These are phyloP conservation scores for Conopomorpha cramerella DNA, from an alignment of 1,140 invertebrate genomes.

Conservation along the genomic window DNA sequence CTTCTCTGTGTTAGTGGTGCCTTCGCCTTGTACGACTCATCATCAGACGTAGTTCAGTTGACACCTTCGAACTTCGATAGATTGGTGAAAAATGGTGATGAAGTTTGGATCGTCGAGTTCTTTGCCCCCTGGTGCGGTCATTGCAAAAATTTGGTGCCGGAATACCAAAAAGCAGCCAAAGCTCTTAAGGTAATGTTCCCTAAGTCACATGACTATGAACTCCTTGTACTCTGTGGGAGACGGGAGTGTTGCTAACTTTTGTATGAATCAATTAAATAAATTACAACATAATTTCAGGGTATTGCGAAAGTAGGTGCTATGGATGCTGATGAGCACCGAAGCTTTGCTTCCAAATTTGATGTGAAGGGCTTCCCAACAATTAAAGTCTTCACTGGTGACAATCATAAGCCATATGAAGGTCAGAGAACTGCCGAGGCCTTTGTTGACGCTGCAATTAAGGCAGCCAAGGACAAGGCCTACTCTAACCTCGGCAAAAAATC, in stretches of 20 bases:
- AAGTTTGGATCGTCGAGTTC: constrained; percentile 93
- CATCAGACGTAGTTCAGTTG: constrained; percentile 87
- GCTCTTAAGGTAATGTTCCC: constrained; percentile 80
- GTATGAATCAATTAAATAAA: constrained; percentile 3
- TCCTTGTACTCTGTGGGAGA: not conserved
- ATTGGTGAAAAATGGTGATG: constrained; percentile 82
- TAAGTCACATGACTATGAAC: no score
- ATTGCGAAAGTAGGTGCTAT: constrained; percentile 93
- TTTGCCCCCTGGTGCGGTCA: constrained; percentile 94
- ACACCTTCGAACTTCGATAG: constrained; percentile 90
- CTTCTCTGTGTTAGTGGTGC: constrained; percentile 41
- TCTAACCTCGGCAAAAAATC: constrained; percentile 67
- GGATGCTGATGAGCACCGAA: constrained; percentile 88
- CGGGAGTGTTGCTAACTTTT: not conserved
- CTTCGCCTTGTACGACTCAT: constrained; percentile 76
- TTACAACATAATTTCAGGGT: constrained; percentile 64
- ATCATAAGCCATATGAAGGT: constrained; percentile 88
- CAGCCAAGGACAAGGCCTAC: constrained; percentile 72
- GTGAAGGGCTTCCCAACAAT: constrained; percentile 95
- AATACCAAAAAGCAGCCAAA: constrained; percentile 86
- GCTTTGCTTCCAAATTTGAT: constrained; percentile 78
- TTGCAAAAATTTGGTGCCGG: constrained; percentile 80
- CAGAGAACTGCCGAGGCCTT: constrained; percentile 83
- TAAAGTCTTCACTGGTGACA: constrained; percentile 91
- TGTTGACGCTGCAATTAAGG: constrained; percentile 80